Conservation (phyloP, 2,888 invertebrate genomes). For the Dendrolimus houi region DNA sequence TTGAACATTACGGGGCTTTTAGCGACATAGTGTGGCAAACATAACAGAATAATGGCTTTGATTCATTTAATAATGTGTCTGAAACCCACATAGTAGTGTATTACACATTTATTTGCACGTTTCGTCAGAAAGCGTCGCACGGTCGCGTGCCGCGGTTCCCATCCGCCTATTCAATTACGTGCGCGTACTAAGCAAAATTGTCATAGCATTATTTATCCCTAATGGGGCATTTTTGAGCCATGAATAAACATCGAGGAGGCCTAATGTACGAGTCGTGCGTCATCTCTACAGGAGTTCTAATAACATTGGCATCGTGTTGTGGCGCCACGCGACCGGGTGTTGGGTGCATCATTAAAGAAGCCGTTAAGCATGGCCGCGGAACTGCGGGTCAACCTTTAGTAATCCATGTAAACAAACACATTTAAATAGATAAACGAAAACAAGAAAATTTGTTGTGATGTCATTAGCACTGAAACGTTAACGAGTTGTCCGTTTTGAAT, state of each 20-base stretch:
- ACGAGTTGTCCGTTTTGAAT: slow-evolving; percentile 32
- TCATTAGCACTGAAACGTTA: slow-evolving; percentile 51
- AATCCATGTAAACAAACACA: slow-evolving; percentile 30
- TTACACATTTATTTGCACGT: slow-evolving; percentile 59
- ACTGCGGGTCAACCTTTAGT: slow-evolving; percentile 26
- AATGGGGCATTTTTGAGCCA: slow-evolving; percentile 62
- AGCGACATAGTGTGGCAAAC: slow-evolving; percentile 28
- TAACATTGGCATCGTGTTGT: slow-evolving; percentile 38
- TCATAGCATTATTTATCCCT: slow-evolving; percentile 58
- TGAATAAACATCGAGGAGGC: slow-evolving; percentile 51
- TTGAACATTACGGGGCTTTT: slow-evolving; percentile 41
- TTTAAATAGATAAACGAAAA: slow-evolving; percentile 30
- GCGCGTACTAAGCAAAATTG: slow-evolving; percentile 53
- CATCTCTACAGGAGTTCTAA: slow-evolving; percentile 62
- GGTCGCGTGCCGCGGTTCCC: slow-evolving; percentile 61
- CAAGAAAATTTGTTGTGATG: slow-evolving; percentile 32
- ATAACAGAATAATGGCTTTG: slow-evolving; percentile 34
- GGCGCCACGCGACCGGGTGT: slow-evolving; percentile 38
- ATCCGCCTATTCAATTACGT: slow-evolving; percentile 70
- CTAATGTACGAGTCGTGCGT: slow-evolving; percentile 63
- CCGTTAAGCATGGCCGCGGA: slow-evolving; percentile 38
- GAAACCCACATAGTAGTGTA: slow-evolving; percentile 49
- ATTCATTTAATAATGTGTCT: slow-evolving; percentile 44
- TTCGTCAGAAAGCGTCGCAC: slow-evolving; percentile 30
- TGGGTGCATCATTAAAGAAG: slow-evolving; percentile 44